A percentile compares a stretch with the other conserved stretches of the same genome.
Evolutionary conservation across 2,113 vertebrate species (phyloP).

Genomic region (Salminus brasiliensis): DNA sequence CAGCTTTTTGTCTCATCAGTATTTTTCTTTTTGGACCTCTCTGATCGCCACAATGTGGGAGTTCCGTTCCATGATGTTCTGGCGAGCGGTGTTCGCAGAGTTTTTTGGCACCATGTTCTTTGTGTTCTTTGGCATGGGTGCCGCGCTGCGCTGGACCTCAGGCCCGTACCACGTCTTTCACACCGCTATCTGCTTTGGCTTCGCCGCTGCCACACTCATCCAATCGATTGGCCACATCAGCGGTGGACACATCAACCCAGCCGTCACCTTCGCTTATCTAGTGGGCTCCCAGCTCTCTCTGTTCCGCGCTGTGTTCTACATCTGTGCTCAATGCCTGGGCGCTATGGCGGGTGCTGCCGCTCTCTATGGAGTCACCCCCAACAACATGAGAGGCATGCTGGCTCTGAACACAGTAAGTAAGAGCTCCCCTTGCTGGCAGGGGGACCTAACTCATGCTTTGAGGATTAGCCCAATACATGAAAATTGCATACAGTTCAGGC

Average conservation of each 20-base stretch:
- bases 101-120: conserved; percentile 95
- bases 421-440: not conserved
- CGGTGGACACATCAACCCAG: conserved; percentile 91
- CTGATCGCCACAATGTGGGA: conserved; percentile 85
- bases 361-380: conserved; percentile 88
- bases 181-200: conserved; percentile 88
- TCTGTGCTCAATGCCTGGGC: conserved; percentile 88
- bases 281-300: conserved; percentile 90
- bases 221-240: conserved; percentile 91
- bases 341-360: conserved; percentile 87
- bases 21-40: conserved; percentile 35
- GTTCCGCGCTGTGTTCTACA: conserved; percentile 87
- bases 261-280: conserved; percentile 90
- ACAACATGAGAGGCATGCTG: conserved; percentile 86
- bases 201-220: conserved; percentile 89
- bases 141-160: conserved; percentile 85
- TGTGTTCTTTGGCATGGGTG: conserved; percentile 89
- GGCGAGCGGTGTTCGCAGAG: conserved; percentile 92
- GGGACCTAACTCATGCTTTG: not conserved
- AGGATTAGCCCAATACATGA: not conserved
- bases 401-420: conserved; percentile 86
- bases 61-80: conserved; percentile 90
- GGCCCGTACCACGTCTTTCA: conserved; percentile 85
- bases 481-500: not conserved
- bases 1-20: conserved; percentile 41